Evolutionary conservation across 1,140 invertebrate genomes (phyloP).

Genomic region (Pissodes strobi): DNA sequence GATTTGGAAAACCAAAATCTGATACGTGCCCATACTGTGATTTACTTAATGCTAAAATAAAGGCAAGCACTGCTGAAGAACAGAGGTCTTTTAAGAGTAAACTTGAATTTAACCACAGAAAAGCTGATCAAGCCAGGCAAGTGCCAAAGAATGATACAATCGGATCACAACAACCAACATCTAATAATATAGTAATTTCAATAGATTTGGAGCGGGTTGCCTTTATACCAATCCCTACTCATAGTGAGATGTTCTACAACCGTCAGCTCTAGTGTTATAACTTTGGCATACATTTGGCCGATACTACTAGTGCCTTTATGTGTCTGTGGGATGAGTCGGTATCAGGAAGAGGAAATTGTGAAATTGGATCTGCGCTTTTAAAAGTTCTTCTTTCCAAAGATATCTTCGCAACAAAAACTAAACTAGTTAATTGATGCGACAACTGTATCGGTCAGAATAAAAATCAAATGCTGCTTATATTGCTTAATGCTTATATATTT

Average conservation of each 20-base stretch:
- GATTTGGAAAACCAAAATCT: conserved; percentile 9
- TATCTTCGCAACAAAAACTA: conserved; percentile 4
- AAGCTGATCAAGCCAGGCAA: conserved; percentile 7
- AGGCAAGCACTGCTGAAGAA: conserved; percentile 7
- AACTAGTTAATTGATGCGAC: not conserved
- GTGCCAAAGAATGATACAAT: too few species aligned
- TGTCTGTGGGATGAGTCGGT: not conserved
- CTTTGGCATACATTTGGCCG: conserved; percentile 5
- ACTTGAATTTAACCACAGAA: conserved; percentile 3
- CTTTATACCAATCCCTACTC: conserved; percentile 10
- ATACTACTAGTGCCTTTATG: conserved; percentile 9
- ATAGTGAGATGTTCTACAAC: conserved; percentile 11
- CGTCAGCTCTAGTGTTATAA: conserved; percentile 2
- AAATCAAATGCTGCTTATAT: conserved; percentile 1
- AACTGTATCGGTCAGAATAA: conserved; percentile 13
- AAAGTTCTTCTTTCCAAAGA: conserved; percentile 4
- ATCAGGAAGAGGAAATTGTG: not conserved
- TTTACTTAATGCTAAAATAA: conserved; percentile 13
- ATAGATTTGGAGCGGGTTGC: not conserved
- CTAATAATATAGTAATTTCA: too few species aligned
- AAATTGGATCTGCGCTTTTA: not conserved
- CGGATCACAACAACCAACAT: too few species aligned
- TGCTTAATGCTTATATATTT: not conserved
- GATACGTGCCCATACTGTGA: conserved; percentile 2
- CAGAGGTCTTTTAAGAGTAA: not conserved